Conservation (phyloP, 2,797 vertebrate species). For the Coracias cyanogaster region DNA sequence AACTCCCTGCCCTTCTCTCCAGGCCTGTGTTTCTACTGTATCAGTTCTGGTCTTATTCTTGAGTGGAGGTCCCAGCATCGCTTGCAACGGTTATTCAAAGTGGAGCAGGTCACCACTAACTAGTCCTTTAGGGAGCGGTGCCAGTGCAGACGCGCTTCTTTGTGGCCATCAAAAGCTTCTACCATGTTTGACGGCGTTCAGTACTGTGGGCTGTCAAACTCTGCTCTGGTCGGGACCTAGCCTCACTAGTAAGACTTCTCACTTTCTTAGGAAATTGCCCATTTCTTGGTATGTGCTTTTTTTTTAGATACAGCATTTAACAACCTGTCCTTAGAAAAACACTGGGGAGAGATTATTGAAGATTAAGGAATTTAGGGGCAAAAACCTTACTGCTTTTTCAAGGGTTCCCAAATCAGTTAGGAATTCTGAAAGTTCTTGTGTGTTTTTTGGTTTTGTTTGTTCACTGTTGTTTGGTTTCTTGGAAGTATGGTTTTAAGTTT, state of each 20-base stretch:
- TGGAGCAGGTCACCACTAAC: background rate
- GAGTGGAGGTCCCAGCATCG: background rate
- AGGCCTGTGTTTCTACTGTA: background rate
- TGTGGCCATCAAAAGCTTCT: background rate
- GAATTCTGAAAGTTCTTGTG: background rate
- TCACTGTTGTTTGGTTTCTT: background rate
- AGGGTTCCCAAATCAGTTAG: background rate
- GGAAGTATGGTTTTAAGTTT: background rate
- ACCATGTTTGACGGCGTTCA: fast-evolving
- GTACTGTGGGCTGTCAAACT: background rate
- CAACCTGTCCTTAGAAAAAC: background rate
- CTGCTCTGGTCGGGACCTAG: background rate
- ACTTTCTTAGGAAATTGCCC: background rate
- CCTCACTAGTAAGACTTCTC: background rate
- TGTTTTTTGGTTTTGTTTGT: background rate
- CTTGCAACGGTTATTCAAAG: background rate
- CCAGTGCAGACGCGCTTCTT: background rate
- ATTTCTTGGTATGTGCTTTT: background rate
- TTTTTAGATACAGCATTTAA: background rate
- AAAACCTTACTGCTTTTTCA: background rate
- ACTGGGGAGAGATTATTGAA: background rate
- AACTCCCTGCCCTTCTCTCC: background rate
- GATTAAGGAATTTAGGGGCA: background rate
- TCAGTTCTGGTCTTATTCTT: background rate
- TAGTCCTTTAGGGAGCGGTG: background rate